Conservation (phyloP, 2,888 invertebrate species). For the Agrotis segetum region DNA sequence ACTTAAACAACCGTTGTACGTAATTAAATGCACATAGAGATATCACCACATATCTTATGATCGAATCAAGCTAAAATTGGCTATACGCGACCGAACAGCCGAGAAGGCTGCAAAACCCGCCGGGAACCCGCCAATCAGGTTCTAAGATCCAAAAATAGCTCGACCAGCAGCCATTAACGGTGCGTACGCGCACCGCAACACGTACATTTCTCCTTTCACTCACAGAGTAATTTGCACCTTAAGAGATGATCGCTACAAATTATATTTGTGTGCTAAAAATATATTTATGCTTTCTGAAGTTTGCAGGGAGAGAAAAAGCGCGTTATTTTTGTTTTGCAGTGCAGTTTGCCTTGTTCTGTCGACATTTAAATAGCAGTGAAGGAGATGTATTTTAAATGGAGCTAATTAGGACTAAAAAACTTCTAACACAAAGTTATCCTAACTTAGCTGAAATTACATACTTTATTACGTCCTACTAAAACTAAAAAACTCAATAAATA, state of each 20-base stretch:
- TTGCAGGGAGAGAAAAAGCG: not conserved
- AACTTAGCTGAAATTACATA: not conserved
- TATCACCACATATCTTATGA: constrained; percentile 55
- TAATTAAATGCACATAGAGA: constrained; percentile 30
- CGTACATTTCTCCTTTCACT: constrained; percentile 86
- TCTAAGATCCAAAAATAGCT: constrained; percentile 83
- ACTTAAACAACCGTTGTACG: constrained; percentile 17
- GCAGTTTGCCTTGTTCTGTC: not conserved
- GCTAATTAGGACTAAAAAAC: too few species aligned
- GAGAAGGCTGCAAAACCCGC: constrained; percentile 72
- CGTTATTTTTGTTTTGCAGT: constrained; percentile 3
- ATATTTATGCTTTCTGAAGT: constrained; percentile 50
- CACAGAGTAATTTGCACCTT: constrained; percentile 78
- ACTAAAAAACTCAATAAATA: not conserved
- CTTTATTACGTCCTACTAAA: not conserved
- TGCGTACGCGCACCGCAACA: constrained; percentile 76
- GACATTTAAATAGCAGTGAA: too few species aligned
- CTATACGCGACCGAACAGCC: constrained; percentile 60
- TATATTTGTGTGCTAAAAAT: constrained; percentile 60
- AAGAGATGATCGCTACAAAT: constrained; percentile 52
- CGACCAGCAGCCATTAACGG: constrained; percentile 77
- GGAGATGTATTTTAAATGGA: too few species aligned
- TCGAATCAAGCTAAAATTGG: constrained; percentile 70
- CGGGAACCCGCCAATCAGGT: constrained; percentile 76
- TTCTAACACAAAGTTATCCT: not conserved